Base-by-base conservation (phyloP, 2,797 vertebrate species). In the Silurus aristotelis region DNA sequence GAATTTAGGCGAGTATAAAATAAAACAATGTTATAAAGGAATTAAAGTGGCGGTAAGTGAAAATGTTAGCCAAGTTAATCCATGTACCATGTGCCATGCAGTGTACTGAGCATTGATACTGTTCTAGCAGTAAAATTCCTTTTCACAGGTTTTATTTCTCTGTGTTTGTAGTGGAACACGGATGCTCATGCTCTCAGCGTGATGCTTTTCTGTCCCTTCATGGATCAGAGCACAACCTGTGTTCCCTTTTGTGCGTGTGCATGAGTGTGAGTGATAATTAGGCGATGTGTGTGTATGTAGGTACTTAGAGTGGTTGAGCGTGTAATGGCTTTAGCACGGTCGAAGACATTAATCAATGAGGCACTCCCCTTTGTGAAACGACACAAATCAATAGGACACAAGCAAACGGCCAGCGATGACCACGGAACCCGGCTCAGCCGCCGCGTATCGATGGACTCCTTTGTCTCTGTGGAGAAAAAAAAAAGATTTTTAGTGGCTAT, bases 351-450 rank as follows among this genome's bases (percentile, higher is more conserved):
- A 77, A 85, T 87, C 87, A 85, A 85, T 89, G 84, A 80, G 84
- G 63, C 83, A n/a, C 72, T 68, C 82, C 82, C 83, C 87, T 87
- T 84, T 88, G 85, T 86, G 85, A 85, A 83, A 83, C 71, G 75
- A 85, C 87, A 85, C 80, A 71, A 83, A 89, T 87, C 88, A 85
- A 89, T 89, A 89, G 88, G 85, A 89, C 88, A 70, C 85, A 77
- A 89, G 85, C 80, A 86, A 80, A 76, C 43, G 73, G 80, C 61
- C 72, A 66, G 80, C 67, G 75, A 75, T 85, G 83, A 85, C 75
- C 55, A 80, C 25, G 1, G 43, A 56, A 38, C 58, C 72, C 10
- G 60, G 73, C 75, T 81, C 43, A 25, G 52, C 80, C 52, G 72
- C 67, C 58, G 73, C 76, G 83, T 87, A 81, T 80, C 78, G 83